Conservation (phyloP, 2,888 invertebrate species). For the Stenotaenia linearis region DNA sequence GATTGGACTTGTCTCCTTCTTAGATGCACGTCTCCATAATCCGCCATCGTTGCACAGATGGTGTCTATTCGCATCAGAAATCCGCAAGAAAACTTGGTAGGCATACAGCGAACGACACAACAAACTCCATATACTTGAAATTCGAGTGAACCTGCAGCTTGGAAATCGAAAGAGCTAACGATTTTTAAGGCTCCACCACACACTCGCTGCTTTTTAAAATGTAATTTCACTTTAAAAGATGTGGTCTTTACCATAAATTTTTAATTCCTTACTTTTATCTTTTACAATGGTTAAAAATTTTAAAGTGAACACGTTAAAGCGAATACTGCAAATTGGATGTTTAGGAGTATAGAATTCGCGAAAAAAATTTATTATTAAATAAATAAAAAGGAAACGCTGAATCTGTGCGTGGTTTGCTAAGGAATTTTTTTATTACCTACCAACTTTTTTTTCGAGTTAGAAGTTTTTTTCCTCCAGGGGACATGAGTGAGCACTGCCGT, state of each 20-base stretch:
- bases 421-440: not conserved
- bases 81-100: not conserved
- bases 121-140: not conserved
- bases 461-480: not conserved
- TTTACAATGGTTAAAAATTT: not conserved
- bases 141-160: not conserved
- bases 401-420: not conserved
- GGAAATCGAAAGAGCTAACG: slow-evolving; percentile 10
- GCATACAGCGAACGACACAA: not conserved
- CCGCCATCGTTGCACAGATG: slow-evolving; percentile 19
- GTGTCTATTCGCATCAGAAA: slow-evolving; percentile 26
- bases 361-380: not conserved
- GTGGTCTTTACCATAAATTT: slow-evolving; percentile 20
- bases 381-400: not conserved
- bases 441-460: not conserved
- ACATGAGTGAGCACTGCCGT: not conserved
- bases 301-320: not conserved
- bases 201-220: not conserved
- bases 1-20: slow-evolving; percentile 21
- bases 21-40: slow-evolving; percentile 16
- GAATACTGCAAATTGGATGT: not conserved
- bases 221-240: slow-evolving; percentile 14
- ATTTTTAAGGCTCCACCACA: not conserved
- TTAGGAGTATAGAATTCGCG: not conserved
- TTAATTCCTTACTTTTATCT: slow-evolving; percentile 2